phyloP scores from a whole-genome alignment of 2,888 invertebrate genomes.

The Lycaena phlaeas region DNA sequence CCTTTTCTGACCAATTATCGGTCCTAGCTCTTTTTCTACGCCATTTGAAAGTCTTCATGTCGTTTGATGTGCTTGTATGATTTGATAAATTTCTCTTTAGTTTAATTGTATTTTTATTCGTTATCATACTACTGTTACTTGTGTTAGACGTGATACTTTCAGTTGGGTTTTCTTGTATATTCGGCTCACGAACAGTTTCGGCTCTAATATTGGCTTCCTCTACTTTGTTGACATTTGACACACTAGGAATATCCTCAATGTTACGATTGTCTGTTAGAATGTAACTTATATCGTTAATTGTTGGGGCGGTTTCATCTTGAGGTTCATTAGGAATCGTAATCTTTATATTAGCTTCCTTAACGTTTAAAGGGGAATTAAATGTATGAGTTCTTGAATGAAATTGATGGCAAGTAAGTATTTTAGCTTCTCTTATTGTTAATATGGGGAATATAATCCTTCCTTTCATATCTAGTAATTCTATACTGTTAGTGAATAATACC shows the following conservation, averaged over 20 bases:
- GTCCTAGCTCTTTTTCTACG: background rate
- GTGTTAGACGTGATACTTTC: too few species aligned
- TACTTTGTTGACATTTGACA: background rate
- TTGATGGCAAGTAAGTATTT: constrained; percentile 20
- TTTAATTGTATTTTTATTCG: background rate
- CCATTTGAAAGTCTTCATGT: background rate
- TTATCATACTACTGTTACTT: background rate
- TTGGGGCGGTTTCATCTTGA: constrained; percentile 5
- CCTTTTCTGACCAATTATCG: background rate
- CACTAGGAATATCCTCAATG: background rate
- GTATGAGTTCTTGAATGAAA: constrained; percentile 6
- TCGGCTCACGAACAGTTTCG: too few species aligned
- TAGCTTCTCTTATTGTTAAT: constrained; percentile 30
- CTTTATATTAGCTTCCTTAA: constrained; percentile 12
- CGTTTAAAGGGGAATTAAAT: background rate
- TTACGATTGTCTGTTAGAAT: background rate
- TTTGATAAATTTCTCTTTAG: background rate
- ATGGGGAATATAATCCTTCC: constrained; percentile 22
- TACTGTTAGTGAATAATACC: constrained; percentile 36
- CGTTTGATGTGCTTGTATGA: background rate
- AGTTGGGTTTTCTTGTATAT: too few species aligned
- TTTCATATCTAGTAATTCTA: constrained; percentile 25
- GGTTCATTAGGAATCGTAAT: constrained; percentile 23
- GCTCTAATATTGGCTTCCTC: background rate
- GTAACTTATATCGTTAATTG: background rate